These are phyloP conservation scores for Atopsyche davidsoni DNA, from an alignment of 1,140 invertebrate genomes.

Conservation along the genomic window DNA sequence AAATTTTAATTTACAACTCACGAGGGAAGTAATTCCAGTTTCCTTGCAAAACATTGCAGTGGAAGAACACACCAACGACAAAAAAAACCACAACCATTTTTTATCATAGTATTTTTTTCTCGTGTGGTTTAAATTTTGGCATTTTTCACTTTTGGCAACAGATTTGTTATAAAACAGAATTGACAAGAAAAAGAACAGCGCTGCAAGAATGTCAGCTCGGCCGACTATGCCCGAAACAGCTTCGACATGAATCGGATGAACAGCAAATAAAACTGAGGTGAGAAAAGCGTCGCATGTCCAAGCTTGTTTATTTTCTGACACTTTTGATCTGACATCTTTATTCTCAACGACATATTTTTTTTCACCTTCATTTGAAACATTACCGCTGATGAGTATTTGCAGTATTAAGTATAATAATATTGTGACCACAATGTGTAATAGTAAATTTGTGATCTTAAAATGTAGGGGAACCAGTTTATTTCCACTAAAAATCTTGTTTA, in stretches of 20 bases:
- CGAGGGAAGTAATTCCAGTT: slow-evolving; percentile 83
- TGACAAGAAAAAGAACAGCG: slow-evolving; percentile 69
- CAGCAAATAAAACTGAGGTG: slow-evolving; percentile 74
- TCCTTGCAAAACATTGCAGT: slow-evolving; percentile 83
- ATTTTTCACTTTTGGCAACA: slow-evolving; percentile 27
- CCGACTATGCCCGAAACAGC: slow-evolving; percentile 93
- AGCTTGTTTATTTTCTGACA: slow-evolving; percentile 22
- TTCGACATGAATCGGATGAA: slow-evolving; percentile 93
- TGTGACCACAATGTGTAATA: slow-evolving; percentile 56
- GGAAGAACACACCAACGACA: slow-evolving; percentile 47
- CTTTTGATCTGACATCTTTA: not conserved
- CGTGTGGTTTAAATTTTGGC: not conserved
- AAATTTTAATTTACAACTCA: slow-evolving; percentile 46
- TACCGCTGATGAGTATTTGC: not conserved
- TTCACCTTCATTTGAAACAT: not conserved
- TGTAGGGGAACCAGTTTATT: slow-evolving; percentile 53
- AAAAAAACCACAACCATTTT: slow-evolving; percentile 32
- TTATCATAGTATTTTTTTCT: not conserved
- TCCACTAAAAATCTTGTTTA: slow-evolving; percentile 55
- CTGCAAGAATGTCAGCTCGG: slow-evolving; percentile 81
- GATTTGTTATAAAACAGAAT: slow-evolving; percentile 56
- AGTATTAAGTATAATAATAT: slow-evolving; percentile 25
- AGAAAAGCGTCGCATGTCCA: slow-evolving; percentile 45
- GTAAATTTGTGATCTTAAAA: slow-evolving; percentile 68
- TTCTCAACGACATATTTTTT: not conserved